Base-by-base conservation (phyloP, 2,113 vertebrate species). In the Myanophis thanlyinensis region DNA sequence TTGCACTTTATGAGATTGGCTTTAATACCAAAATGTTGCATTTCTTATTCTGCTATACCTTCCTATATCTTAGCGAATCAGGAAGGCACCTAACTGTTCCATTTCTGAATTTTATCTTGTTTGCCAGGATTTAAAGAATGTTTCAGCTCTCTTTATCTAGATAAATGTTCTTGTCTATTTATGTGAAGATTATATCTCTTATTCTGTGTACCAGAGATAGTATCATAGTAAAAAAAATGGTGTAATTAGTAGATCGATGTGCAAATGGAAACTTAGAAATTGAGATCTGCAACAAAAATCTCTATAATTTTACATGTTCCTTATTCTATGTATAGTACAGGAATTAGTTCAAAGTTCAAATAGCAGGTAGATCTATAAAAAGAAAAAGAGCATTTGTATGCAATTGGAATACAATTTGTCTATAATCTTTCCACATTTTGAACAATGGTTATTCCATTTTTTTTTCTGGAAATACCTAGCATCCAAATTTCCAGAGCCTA, bases 161-260 rank as follows among this genome's bases (percentile, higher is more conserved):
- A 3, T 62, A 62, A 62, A n/a, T 30, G 59, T 62, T n/a, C 59
- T 13, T 62, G 3, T n/a, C 59, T 62, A 12, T n/a, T 62, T 62
- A 30, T 62, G 11, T 62, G 27, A 62, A n/a, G 27, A 30, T n/a
- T 30, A 62, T 62, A 3, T n/a, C 59, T 56, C 52, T 12, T 62
- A 59, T 62, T 62, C 25, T 62, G 10, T n/a, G 59, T 62, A 62
- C 9, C 59, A 62, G 93, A 96, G 95, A 96, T 95, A 92, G 96
- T 95, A 95, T 91, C 95, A 84, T 80, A 95, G 94, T 89, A 89
- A 96, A 94, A 95, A 96, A 73, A 92, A 95, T 89, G 80, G 91
- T 86, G 84, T 93, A 88, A 48, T 96, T 91, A 85, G 40, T 86
- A 10, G 49, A 91, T 94, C 5, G 49, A 92, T 92, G 22, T 93